A percentile compares a stretch with the other conserved stretches of the same genome.
Conservation (phyloP, 2,113 vertebrate genomes). For the Fulica atra region DNA sequence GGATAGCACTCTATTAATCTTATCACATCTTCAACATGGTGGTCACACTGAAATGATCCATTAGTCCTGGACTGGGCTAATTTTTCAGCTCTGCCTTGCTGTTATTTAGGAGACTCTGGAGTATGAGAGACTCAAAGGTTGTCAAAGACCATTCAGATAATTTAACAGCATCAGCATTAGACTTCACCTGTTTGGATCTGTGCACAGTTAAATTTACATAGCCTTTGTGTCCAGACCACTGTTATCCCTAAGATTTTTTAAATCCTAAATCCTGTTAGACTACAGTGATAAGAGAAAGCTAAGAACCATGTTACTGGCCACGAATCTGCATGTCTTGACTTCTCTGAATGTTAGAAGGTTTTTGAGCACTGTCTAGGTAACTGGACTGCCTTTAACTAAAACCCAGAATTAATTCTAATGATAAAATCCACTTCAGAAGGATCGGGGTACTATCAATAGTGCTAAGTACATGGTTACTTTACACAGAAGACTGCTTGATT, state of each 20-base stretch:
- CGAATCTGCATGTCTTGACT: background rate
- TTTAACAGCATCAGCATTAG: background rate
- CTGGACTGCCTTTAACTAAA: background rate
- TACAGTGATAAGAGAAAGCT: background rate
- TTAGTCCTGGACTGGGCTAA: background rate
- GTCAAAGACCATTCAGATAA: background rate
- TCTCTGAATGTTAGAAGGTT: background rate
- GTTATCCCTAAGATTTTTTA: background rate
- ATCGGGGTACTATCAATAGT: background rate
- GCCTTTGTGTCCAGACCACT: background rate
- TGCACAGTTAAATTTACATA: background rate
- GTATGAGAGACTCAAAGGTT: background rate
- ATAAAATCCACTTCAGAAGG: background rate
- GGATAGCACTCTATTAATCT: background rate
- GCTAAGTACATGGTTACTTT: background rate
- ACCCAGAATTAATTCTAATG: background rate
- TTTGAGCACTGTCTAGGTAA: background rate
- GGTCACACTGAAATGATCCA: background rate
- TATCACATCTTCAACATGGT: background rate
- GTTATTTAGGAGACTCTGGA: background rate
- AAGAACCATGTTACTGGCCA: rapidly evolving
- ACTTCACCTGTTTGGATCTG: background rate
- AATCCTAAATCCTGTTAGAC: background rate
- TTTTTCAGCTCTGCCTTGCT: background rate
- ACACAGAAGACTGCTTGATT: background rate